Evolutionary conservation across 2,113 vertebrate genomes (phyloP), one percentile per base, ranked within the genome.

Genomic region (Arvicanthis niloticus): DNA sequence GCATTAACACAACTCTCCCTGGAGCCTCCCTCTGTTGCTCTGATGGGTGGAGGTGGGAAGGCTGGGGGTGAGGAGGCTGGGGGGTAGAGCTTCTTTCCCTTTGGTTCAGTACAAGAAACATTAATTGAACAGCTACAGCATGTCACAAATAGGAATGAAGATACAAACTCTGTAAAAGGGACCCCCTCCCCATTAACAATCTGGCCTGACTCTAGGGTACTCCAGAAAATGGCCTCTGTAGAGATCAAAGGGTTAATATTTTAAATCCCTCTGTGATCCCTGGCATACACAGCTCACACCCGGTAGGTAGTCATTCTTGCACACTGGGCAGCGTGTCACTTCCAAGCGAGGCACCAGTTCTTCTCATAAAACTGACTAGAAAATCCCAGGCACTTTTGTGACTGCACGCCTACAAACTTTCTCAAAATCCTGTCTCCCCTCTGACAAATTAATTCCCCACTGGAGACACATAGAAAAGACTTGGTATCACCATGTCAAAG

Each of bases 401-500:
- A 68, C 34, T 1, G 4, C 2, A 72, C 58, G 86, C 75, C 72
- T 40, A 58, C 51, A 11, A 95, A 86, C 81, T 82, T 19, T 68
- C 22, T 81, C 81, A 22, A 62, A 77, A 91, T 70, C 86, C 81
- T n/a, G 10, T 4, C 3, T 88, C 17, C 42, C 80, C 85, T 75
- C 72, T 21, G 67, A 88, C 85, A 45, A n/a, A 48, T 70, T 53
- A n/a, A 68, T 70, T 70, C 45, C 85, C 85, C 45, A 10, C 45
- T 16, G 76, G 88, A 97, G 65, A 96, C 76, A 95, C 15, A 97
- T 48, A 73, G 37, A 91, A 93, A 17, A 88, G 62, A 86, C 82
- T 29, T 1, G 86, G 56, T 58, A 92, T 13, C 45, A 40, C 95
- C 42, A 89, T 4, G 68, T 42, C 84, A 96, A 97, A 97, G 0